Conservation (phyloP, 1,140 invertebrate genomes). For the Elymnias hypermnestra region DNA sequence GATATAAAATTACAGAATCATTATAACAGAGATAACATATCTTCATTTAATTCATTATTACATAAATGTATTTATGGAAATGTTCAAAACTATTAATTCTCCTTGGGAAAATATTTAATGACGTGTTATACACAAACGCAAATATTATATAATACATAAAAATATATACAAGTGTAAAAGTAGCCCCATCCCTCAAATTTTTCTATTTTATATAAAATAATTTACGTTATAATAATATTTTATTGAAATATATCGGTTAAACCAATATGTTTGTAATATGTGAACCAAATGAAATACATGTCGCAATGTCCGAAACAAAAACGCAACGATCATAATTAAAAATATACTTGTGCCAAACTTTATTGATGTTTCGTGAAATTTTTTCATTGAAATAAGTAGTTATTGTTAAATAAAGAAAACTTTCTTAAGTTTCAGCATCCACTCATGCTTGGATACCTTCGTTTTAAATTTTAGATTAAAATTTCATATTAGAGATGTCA, state of each 20-base stretch:
- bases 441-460: constrained; percentile 4
- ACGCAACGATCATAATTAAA: constrained; percentile 5
- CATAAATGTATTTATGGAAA: constrained; percentile 15
- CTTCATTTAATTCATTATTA: constrained; percentile 41
- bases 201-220: not conserved
- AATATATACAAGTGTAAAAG: not conserved
- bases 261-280: too few species aligned
- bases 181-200: not conserved
- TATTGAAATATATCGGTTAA: not conserved
- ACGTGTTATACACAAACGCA: too few species aligned
- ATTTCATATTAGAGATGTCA: constrained; percentile 18
- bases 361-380: constrained; percentile 12
- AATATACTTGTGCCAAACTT: constrained; percentile 21
- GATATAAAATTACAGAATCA: constrained; percentile 44
- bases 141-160: too few species aligned
- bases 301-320: too few species aligned
- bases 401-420: too few species aligned
- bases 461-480: constrained; percentile 12
- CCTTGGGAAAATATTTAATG: constrained; percentile 23
- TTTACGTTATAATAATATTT: not conserved
- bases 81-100: constrained; percentile 45
- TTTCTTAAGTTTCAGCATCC: too few species aligned
- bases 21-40: constrained; percentile 50
- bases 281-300: too few species aligned
- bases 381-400: too few species aligned